Percentiles rank a stretch among this genome's conserved stretches.
phyloP scores from a whole-genome alignment of 2,888 invertebrate species.

The Agrochola lychnidis region DNA sequence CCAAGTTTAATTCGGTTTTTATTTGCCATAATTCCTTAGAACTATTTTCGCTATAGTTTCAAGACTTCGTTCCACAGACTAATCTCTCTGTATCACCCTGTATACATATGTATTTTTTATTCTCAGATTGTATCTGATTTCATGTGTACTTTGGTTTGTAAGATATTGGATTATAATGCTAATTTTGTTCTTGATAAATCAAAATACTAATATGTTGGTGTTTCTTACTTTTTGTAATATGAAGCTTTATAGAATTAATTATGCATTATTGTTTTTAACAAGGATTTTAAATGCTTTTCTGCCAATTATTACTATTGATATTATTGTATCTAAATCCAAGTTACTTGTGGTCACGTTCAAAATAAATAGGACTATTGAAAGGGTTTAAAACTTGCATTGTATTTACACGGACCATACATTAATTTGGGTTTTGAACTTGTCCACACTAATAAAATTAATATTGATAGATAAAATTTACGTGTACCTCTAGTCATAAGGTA shows the following conservation, averaged over 20 bases:
- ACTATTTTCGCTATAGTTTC: background rate
- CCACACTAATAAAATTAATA: background rate
- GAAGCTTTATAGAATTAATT: slow-evolving; percentile 30
- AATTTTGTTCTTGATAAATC: background rate
- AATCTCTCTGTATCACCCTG: background rate
- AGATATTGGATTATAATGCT: background rate
- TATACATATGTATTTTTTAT: slow-evolving; percentile 12
- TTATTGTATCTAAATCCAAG: slow-evolving; percentile 11
- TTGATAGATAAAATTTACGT: slow-evolving; percentile 22
- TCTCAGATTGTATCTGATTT: background rate
- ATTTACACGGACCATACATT: no score
- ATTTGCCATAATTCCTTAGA: background rate
- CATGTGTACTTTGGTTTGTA: slow-evolving; percentile 1
- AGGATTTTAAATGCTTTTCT: slow-evolving; percentile 30
- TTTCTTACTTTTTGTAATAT: slow-evolving; percentile 26
- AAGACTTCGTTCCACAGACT: no score
- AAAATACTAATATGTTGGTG: background rate
- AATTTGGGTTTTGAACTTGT: slow-evolving; percentile 23
- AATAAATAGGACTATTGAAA: background rate
- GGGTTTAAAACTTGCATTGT: background rate
- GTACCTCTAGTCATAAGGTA: slow-evolving; percentile 72
- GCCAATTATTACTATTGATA: slow-evolving; percentile 33
- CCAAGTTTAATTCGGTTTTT: background rate
- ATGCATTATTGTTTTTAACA: slow-evolving; percentile 13
- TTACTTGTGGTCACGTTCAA: slow-evolving; percentile 9